Percentiles rank a stretch among this genome's conserved stretches.
Conservation (phyloP, 2,888 invertebrate genomes). For the Folsomia candida region DNA sequence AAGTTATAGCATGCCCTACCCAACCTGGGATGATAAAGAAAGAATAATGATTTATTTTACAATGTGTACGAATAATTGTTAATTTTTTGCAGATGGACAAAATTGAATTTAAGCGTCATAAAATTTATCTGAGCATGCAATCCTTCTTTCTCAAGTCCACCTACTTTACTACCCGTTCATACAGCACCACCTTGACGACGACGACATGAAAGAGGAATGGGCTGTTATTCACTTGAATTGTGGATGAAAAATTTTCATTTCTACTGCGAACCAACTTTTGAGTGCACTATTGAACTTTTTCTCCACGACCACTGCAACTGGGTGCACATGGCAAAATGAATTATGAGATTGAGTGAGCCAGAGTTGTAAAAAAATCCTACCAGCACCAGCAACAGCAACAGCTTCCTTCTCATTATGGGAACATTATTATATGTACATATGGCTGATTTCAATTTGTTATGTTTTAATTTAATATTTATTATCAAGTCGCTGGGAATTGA, state of each 20-base stretch:
- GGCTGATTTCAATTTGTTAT: slow-evolving; percentile 13
- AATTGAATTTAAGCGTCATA: slow-evolving; percentile 5
- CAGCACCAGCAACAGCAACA: no score
- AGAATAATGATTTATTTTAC: slow-evolving; percentile 7
- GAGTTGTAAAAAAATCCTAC: background rate
- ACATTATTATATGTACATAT: no score
- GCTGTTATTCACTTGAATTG: background rate
- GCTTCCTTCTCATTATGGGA: slow-evolving; percentile 5
- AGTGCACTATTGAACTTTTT: no score
- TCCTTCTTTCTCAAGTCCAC: background rate
- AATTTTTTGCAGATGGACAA: background rate
- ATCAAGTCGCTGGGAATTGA: background rate
- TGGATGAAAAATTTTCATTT: background rate
- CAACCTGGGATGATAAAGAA: background rate
- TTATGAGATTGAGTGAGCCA: slow-evolving; percentile 6
- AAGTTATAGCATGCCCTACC: no score
- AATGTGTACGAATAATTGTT: background rate
- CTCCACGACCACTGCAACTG: no score
- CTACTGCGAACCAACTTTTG: background rate
- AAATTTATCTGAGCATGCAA: background rate
- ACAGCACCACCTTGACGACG: no score
- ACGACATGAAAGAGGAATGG: no score
- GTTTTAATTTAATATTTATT: slow-evolving; percentile 8
- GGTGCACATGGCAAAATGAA: background rate
- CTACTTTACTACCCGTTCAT: no score